phyloP scores from a whole-genome alignment of 2,888 invertebrate genomes.

The Drosophila dives region DNA sequence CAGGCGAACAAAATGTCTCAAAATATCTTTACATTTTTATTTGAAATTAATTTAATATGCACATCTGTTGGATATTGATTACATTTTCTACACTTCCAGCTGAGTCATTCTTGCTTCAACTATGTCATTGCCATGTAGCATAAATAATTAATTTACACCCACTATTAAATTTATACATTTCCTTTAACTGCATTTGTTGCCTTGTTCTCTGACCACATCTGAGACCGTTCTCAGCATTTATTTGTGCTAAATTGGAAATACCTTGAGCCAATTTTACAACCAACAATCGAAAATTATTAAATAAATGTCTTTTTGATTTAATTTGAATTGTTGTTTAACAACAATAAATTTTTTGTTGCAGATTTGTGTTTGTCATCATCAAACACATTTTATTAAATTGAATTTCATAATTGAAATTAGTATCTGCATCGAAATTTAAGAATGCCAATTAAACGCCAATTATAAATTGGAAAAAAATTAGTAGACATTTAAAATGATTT shows the following conservation, averaged over 20 bases:
- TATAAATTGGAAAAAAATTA: too few species aligned
- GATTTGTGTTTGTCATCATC: not conserved
- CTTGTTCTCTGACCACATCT: constrained; percentile 31
- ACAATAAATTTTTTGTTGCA: not conserved
- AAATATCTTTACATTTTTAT: not conserved
- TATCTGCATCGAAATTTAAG: not conserved
- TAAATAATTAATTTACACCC: constrained; percentile 55
- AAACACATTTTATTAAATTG: not conserved
- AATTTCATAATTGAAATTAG: not conserved
- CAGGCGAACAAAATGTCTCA: not conserved
- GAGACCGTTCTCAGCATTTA: constrained; percentile 43
- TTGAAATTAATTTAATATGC: not conserved
- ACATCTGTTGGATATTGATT: constrained; percentile 6
- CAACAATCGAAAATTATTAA: not conserved
- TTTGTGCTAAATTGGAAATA: constrained; percentile 21
- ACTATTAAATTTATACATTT: constrained; percentile 34
- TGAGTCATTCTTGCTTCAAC: not conserved
- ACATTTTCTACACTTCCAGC: not conserved
- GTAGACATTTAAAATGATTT: not conserved
- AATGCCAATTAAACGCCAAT: not conserved
- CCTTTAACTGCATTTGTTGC: constrained; percentile 9
- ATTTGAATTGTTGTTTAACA: not conserved
- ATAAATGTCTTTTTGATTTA: not conserved
- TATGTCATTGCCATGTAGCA: constrained; percentile 30
- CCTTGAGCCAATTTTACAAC: constrained; percentile 15